Base-by-base conservation (phyloP, 2,888 invertebrate species). In the Parnassius mnemosyne region DNA sequence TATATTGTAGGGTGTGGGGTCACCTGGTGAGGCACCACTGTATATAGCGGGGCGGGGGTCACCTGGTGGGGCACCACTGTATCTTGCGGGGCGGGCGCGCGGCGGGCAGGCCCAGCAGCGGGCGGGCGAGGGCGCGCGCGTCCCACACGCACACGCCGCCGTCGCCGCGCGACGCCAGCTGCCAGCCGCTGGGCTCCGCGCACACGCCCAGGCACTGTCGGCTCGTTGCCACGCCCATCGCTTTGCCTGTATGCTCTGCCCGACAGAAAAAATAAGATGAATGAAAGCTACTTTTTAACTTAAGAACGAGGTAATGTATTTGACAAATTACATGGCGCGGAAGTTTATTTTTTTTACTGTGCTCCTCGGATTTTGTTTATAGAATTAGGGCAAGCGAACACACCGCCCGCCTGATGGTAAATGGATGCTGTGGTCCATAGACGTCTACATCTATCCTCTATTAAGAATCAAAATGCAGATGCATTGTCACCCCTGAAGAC, bases 51-150 rank as follows among this genome's bases (percentile, higher is more conserved):
- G 11, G 43, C 11, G 11, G 43, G 11, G 44, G 25, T 10, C 2
- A 95, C 93, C 96, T 94, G 34, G 97, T 97, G 3, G 97, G 97
- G 78, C 97, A 97, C 98, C 98, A 98, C 65, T 94, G 93, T 57
- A 98, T 93, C 85, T 95, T 95, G 12, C 94, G 92, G 60, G 97
- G 92, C 62, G 94, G 93, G 76, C 95, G 95, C 58, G 79, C 72
- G 60, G 80, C 95, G 56, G 94, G 93, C 65, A 97, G 88, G 11
- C 95, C 94, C 42, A 96, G 89, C 67, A 96, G 93, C 0, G 98
- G 97, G 75, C 96, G 95, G 71, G 97, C 96, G 78, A 98, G 95
- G 75, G 95, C 95, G 61, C 98, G 92, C 55, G 95, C 93, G 84
- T 98, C 98, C 98, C 98, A 98, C 63, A 98, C 93, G 67, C 94